Percentiles rank a stretch among this genome's conserved stretches.
These are phyloP conservation scores for Camarhynchus parvulus DNA, from an alignment of 2,113 vertebrate species.

Conservation along the genomic window DNA sequence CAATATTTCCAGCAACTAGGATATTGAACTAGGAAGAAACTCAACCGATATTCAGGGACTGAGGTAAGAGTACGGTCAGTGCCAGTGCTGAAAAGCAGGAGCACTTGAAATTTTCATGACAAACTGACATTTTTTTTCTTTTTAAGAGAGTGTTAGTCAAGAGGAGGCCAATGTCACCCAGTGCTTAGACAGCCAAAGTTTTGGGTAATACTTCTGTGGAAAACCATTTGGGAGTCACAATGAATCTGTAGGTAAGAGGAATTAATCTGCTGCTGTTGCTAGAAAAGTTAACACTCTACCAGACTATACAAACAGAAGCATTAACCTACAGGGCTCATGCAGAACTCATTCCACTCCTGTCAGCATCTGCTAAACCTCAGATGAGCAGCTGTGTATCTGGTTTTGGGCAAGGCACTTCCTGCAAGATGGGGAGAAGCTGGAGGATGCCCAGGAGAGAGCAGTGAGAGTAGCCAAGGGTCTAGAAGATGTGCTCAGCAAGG, in stretches of 20 bases:
- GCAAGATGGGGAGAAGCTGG: neutral
- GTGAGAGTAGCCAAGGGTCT: neutral
- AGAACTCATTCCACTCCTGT: neutral
- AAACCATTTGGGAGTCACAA: neutral
- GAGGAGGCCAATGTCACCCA: neutral
- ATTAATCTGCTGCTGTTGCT: neutral
- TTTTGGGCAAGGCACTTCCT: constrained; percentile 2
- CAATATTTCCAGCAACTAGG: neutral
- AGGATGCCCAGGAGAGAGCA: neutral
- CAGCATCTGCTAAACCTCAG: neutral
- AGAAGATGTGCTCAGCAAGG: neutral
- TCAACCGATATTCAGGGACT: neutral
- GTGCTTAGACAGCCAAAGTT: neutral
- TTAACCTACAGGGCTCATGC: neutral
- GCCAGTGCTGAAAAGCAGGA: neutral
- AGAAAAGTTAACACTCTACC: neutral
- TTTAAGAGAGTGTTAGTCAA: neutral
- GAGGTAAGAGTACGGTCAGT: neutral
- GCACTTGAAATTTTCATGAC: neutral
- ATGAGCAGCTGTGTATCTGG: neutral
- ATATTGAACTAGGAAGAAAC: neutral
- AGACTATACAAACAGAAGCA: neutral
- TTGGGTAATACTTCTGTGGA: neutral
- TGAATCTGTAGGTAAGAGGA: neutral
- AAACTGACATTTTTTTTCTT: neutral